These are phyloP conservation scores for Mechanitis mazaeus DNA, from an alignment of 2,888 invertebrate genomes.

Conservation along the genomic window DNA sequence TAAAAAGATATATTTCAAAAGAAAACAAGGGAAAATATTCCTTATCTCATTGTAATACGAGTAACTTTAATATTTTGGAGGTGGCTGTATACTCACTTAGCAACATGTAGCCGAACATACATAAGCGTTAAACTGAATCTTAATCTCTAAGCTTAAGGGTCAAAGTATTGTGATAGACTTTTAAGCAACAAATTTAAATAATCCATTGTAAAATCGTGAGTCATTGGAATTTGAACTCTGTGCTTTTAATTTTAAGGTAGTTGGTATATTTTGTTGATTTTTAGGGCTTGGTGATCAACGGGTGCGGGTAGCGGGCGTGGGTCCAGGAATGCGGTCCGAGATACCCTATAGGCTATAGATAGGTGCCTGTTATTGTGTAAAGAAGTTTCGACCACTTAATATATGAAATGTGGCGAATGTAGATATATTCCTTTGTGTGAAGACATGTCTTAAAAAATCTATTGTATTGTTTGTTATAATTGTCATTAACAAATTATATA, in stretches of 20 bases:
- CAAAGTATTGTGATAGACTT: slow-evolving; percentile 21
- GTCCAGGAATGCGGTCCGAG: slow-evolving; percentile 70
- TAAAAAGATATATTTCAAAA: too few relatives aligned
- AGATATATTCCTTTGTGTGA: not conserved
- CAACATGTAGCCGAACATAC: slow-evolving; percentile 25
- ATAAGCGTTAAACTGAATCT: slow-evolving; percentile 26
- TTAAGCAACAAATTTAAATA: slow-evolving; percentile 29
- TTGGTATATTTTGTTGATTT: slow-evolving; percentile 4
- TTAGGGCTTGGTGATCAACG: slow-evolving; percentile 38
- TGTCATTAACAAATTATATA: too few relatives aligned
- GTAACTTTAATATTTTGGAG: slow-evolving; percentile 1
- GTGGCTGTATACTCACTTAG: slow-evolving; percentile 19
- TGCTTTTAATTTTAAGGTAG: not conserved
- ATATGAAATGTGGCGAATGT: slow-evolving; percentile 6
- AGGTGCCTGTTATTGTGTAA: slow-evolving; percentile 52
- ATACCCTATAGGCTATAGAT: slow-evolving; percentile 65
- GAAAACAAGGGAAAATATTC: slow-evolving; percentile 13
- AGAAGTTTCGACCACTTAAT: slow-evolving; percentile 37
- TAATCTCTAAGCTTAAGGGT: slow-evolving; percentile 26
- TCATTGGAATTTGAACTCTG: slow-evolving; percentile 35
- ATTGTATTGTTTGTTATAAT: too few relatives aligned
- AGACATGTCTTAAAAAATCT: too few relatives aligned
- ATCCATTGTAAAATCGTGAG: slow-evolving; percentile 6
- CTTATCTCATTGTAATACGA: slow-evolving; percentile 15
- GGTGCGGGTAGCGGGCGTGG: slow-evolving; percentile 44